These are phyloP conservation scores for Moxostoma hubbsi DNA, from an alignment of 2,797 vertebrate genomes.

Conservation along the genomic window DNA sequence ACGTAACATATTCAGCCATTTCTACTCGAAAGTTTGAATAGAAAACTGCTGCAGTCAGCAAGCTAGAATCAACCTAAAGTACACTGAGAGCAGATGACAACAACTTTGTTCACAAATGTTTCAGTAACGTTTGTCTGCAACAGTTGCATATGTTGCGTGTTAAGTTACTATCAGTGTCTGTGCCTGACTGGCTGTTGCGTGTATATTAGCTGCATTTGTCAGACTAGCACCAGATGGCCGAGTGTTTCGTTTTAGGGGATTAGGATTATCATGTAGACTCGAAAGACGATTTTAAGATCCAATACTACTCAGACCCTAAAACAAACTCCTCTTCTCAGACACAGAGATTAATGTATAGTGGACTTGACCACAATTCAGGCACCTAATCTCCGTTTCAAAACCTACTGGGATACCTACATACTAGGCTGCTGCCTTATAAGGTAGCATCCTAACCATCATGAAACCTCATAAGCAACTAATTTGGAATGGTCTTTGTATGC, in stretches of 20 bases:
- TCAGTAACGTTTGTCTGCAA: slow-evolving; percentile 57
- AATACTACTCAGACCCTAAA: slow-evolving; percentile 44
- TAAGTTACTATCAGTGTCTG: slow-evolving; percentile 38
- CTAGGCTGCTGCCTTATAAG: too few relatives aligned
- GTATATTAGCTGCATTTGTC: slow-evolving; percentile 57
- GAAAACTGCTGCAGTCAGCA: not conserved
- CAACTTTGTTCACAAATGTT: slow-evolving; percentile 37
- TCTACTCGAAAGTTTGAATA: slow-evolving; percentile 17
- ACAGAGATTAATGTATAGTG: not conserved
- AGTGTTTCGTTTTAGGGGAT: slow-evolving; percentile 80
- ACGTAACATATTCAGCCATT: not conserved
- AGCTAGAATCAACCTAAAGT: not conserved
- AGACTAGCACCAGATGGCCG: slow-evolving; percentile 76
- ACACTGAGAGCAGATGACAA: not conserved
- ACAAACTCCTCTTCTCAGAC: slow-evolving; percentile 6
- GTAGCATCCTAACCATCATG: not conserved
- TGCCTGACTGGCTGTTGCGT: slow-evolving; percentile 39
- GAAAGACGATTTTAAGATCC: slow-evolving; percentile 66
- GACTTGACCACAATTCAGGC: not conserved
- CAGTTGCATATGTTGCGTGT: slow-evolving; percentile 33
- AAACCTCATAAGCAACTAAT: not conserved
- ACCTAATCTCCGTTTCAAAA: not conserved
- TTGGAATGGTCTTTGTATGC: not conserved
- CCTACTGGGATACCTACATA: not conserved
- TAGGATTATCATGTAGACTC: slow-evolving; percentile 75